phyloP scores from a whole-genome alignment of 2,888 invertebrate species.

The Ctena decussata region DNA sequence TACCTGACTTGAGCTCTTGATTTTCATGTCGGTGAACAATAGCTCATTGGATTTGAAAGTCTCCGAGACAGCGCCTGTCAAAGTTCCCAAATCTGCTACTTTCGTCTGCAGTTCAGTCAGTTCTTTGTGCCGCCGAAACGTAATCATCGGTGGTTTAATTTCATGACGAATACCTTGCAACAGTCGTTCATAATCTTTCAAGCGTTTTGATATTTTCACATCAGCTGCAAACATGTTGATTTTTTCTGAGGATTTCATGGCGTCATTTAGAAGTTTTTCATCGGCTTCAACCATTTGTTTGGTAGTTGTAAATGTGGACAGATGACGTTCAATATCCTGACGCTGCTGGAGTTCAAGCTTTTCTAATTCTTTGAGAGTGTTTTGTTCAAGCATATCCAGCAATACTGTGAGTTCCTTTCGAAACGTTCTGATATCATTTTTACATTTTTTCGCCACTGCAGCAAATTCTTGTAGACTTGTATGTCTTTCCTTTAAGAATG shows the following conservation, averaged over 20 bases:
- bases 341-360: background rate
- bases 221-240: background rate
- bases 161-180: background rate
- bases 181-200: no score
- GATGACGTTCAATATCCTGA: background rate
- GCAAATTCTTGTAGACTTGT: background rate
- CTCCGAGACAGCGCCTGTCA: no score
- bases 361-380: no score
- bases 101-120: no score
- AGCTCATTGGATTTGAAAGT: no score
- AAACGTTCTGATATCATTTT: background rate
- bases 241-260: no score
- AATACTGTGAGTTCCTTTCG: background rate
- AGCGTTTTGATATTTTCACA: background rate
- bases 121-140: background rate
- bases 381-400: background rate
- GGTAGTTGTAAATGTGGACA: background rate
- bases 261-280: no score
- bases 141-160: background rate
- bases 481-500: background rate
- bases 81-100: no score
- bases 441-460: background rate
- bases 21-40: background rate
- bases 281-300: no score
- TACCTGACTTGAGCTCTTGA: background rate